These are phyloP conservation scores for Vombatus ursinus DNA, from an alignment of 2,113 vertebrate genomes.

Conservation along the genomic window DNA sequence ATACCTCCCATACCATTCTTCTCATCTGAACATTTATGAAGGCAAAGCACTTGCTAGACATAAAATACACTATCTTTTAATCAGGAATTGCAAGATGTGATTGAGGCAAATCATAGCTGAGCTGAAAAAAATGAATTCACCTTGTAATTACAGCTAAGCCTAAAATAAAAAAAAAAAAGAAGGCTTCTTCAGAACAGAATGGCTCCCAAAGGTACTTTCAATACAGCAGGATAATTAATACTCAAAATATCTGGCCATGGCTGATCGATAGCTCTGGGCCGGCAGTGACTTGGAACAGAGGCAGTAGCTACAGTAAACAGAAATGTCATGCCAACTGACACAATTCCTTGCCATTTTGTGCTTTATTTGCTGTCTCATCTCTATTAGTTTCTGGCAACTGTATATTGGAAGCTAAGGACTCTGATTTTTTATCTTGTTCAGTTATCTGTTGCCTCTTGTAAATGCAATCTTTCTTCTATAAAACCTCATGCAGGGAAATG, in stretches of 20 bases:
- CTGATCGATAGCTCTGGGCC: conserved; percentile 69
- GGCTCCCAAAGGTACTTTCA: conserved; percentile 55
- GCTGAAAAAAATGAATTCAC: background rate
- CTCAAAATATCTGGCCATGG: conserved; percentile 48
- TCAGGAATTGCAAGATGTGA: background rate
- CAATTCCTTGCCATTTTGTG: conserved; percentile 64
- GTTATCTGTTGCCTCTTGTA: conserved; percentile 4
- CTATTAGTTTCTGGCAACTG: conserved; percentile 60
- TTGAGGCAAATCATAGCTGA: conserved; percentile 34
- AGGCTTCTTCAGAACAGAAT: conserved; percentile 53
- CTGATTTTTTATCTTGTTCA: conserved; percentile 11
- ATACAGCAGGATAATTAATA: conserved; percentile 56
- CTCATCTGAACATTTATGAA: conserved; percentile 23
- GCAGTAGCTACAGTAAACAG: conserved; percentile 60
- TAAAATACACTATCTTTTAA: conserved; percentile 8
- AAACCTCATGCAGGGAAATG: conserved; percentile 7
- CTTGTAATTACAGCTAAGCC: conserved; percentile 60
- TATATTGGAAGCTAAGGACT: conserved; percentile 27
- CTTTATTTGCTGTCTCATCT: conserved; percentile 63
- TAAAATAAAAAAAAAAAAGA: conserved; percentile 41
- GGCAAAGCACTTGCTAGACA: background rate
- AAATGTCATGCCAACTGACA: conserved; percentile 58
- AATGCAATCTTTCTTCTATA: background rate
- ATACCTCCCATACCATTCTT: background rate
- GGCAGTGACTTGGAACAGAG: conserved; percentile 54